Base-by-base conservation (phyloP, 2,888 invertebrate species). In the Chymomyza caudatula region DNA sequence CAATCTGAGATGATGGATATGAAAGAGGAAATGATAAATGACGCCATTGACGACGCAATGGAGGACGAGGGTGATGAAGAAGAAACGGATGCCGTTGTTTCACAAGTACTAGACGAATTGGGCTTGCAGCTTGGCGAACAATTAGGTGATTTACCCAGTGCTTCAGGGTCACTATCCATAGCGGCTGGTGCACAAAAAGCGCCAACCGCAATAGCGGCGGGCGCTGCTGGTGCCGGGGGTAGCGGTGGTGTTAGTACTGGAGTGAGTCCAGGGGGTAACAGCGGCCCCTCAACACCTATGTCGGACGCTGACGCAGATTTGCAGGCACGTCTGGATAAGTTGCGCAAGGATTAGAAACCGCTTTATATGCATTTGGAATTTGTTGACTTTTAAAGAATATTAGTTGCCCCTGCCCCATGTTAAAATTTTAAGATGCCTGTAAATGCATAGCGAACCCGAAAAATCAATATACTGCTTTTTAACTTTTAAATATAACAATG, bases 1-100 rank as follows among this genome's bases (percentile, higher is more conserved):
- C 99, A 99, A 90, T 97, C 98, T 0, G 99, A 99, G 91, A 98
- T 99, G 62, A 99, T 99, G 99, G 99, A 99, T 89, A 99, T 99
- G 99, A 99, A 99, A 90, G 99, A 99, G 90, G 99, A 99, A 91
- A 97, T 99, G 94, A 99, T 99, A 95, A 98, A 97, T 89, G 99
- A 99, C 91, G 98, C 98, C 56, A 99, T 99, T 88, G 99, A 99
- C 90, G 99, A 99, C 92, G 99, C 99, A 0, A 98, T 99, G 96
- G 99, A 97, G 84, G 99, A 96, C 74, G 99, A 98, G 88, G 98
- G 95, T 53, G 99, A 99, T 89, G 98, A 98, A 89, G 98, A 98
- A 88, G 99, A 99, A 92, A 97, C 97, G 88, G 97, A 98, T 91
- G 96, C 96, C 57, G 95, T 98, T 80, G 98, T 99, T 37, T 93